Percentiles rank a stretch among this genome's conserved stretches.
Conservation (phyloP, 2,888 invertebrate genomes). For the Dicranocentrus wangi region DNA sequence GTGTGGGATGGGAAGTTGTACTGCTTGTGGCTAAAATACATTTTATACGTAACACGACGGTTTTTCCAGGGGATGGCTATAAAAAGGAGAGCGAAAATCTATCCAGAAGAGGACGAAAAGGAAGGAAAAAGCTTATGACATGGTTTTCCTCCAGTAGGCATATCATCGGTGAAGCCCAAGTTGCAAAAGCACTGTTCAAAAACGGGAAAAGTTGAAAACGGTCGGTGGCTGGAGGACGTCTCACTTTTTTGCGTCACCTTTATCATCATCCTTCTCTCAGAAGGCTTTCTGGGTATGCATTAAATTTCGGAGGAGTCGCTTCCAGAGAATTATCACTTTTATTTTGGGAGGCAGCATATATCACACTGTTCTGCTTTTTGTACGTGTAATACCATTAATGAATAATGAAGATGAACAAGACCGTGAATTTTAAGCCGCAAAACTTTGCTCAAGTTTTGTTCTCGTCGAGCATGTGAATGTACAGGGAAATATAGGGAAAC, state of each 20-base stretch:
- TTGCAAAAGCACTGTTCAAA: conserved; percentile 17
- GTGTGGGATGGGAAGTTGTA: no score
- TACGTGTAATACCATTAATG: conserved; percentile 46
- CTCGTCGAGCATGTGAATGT: no score
- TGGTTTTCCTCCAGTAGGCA: conserved; percentile 9
- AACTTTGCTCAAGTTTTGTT: conserved; percentile 13
- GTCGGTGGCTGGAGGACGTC: neutral
- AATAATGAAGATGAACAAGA: conserved; percentile 62
- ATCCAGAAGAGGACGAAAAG: conserved; percentile 8
- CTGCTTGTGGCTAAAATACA: conserved; percentile 33
- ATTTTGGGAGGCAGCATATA: neutral
- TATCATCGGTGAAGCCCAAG: no score
- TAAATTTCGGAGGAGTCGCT: conserved; percentile 20
- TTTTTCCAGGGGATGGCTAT: neutral
- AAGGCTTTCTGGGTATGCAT: conserved; percentile 15
- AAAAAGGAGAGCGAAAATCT: neutral
- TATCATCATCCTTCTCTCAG: conserved; percentile 28
- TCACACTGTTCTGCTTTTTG: neutral
- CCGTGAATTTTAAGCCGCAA: conserved; percentile 57
- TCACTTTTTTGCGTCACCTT: conserved; percentile 20
- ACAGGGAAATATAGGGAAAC: no score
- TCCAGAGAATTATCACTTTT: conserved; percentile 32
- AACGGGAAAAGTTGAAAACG: conserved; percentile 30
- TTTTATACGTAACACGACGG: no score
- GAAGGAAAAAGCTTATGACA: conserved; percentile 28